phyloP scores from a whole-genome alignment of 2,888 invertebrate species.

The Luffia ferchaultella region DNA sequence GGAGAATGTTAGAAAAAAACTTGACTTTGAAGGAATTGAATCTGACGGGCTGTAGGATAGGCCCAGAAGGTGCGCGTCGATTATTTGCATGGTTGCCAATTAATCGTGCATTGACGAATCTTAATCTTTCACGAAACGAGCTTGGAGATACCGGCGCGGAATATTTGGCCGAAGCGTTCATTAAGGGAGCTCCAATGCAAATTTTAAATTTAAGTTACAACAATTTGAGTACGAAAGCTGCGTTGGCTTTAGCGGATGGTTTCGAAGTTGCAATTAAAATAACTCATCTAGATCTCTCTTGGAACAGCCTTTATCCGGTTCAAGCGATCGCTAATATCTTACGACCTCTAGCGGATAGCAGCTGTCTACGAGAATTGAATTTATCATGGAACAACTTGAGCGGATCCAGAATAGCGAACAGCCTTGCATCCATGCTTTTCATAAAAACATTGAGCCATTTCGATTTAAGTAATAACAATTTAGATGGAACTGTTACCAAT shows the following conservation, averaged over 20 bases:
- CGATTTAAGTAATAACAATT: conserved; percentile 34
- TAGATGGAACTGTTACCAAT: conserved; percentile 25
- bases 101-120: conserved; percentile 24
- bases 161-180: conserved; percentile 24
- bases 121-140: conserved; percentile 33
- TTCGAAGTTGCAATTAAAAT: conserved; percentile 29
- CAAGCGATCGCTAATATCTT: conserved; percentile 25
- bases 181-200: conserved; percentile 27
- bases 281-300: conserved; percentile 36
- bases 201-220: conserved; percentile 34
- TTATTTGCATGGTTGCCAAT: conserved; percentile 22
- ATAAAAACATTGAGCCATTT: conserved; percentile 25
- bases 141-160: conserved; percentile 30
- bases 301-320: conserved; percentile 29
- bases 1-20: conserved; percentile 34
- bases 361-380: conserved; percentile 27
- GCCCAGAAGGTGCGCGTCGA: conserved; percentile 25
- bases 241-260: conserved; percentile 24
- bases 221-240: conserved; percentile 27
- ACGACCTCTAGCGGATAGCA: conserved; percentile 24
- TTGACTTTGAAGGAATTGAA: conserved; percentile 29
- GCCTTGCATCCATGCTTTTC: conserved; percentile 22
- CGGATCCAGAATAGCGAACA: conserved; percentile 25
- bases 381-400: conserved; percentile 37
- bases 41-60: conserved; percentile 41